phyloP scores from a whole-genome alignment of 2,113 vertebrate species.

The Pomatostomus ruficeps region DNA sequence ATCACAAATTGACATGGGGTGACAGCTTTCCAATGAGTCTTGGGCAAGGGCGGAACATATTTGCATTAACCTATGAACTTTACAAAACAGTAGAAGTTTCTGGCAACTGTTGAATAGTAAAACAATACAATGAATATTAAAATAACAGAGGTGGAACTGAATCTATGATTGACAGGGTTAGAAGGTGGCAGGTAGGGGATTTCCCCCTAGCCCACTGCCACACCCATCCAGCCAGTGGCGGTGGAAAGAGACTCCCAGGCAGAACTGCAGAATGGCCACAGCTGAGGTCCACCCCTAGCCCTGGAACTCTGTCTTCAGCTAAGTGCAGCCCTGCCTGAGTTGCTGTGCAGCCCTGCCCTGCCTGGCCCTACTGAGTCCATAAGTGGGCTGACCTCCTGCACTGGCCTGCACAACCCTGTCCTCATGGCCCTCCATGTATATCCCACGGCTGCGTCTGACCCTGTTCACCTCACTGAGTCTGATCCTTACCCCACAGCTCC shows the following conservation, averaged over 20 bases:
- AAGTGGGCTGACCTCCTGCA: too few relatives aligned
- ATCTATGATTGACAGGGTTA: too few relatives aligned
- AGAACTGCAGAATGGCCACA: background rate
- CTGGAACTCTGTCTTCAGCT: background rate
- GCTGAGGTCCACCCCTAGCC: fast-evolving
- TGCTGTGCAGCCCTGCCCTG: background rate
- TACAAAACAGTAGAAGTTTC: too few relatives aligned
- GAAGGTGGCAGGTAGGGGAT: too few relatives aligned
- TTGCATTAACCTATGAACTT: too few relatives aligned
- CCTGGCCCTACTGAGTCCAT: background rate
- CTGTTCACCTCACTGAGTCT: background rate
- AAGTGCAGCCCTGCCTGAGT: background rate
- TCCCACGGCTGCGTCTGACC: background rate
- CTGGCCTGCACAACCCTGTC: background rate
- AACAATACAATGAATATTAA: too few relatives aligned
- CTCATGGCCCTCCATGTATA: fast-evolving
- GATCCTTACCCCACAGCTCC: background rate
- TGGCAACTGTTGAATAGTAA: too few relatives aligned
- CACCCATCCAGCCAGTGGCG: fast-evolving
- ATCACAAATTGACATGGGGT: too few relatives aligned
- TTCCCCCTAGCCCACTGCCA: too few relatives aligned
- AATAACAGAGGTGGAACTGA: too few relatives aligned
- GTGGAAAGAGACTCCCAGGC: fast-evolving
- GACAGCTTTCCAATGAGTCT: too few relatives aligned
- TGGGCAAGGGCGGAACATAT: too few relatives aligned